phyloP scores from a whole-genome alignment of 2,888 invertebrate genomes.

The Chamaedrilus cognettii region DNA sequence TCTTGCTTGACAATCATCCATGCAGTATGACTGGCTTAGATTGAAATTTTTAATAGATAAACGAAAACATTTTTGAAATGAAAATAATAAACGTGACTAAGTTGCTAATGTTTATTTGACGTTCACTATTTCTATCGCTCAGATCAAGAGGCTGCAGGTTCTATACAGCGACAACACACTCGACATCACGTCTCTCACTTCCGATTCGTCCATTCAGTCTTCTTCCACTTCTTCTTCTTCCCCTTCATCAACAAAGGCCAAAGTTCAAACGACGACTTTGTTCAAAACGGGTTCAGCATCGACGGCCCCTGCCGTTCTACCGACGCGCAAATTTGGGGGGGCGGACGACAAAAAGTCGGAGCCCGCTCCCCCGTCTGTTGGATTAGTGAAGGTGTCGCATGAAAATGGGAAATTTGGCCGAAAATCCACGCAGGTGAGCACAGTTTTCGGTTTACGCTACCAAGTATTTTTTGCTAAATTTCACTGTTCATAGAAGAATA shows the following conservation, averaged over 20 bases:
- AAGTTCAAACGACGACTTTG: not conserved
- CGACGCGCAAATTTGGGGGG: conserved; percentile 3
- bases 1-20: too few species aligned
- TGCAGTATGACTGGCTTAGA: too few species aligned
- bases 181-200: not conserved
- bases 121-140: not conserved
- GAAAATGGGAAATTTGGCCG: not conserved
- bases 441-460: too few species aligned
- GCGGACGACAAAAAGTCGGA: not conserved
- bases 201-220: too few species aligned
- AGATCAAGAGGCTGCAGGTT: not conserved
- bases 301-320: conserved; percentile 9
- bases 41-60: not conserved
- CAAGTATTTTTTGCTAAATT: not conserved
- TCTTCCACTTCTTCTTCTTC: not conserved
- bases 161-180: not conserved
- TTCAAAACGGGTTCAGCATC: not conserved
- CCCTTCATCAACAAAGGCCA: not conserved
- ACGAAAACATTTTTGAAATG: not conserved
- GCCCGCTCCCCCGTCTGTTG: not conserved
- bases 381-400: not conserved
- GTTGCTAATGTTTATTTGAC: not conserved
- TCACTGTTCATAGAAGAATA: not conserved
- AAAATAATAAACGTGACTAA: not conserved
- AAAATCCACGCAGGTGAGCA: not conserved